Base-by-base conservation (phyloP, 2,797 vertebrate genomes). In the Gobionotothen gibberifrons region DNA sequence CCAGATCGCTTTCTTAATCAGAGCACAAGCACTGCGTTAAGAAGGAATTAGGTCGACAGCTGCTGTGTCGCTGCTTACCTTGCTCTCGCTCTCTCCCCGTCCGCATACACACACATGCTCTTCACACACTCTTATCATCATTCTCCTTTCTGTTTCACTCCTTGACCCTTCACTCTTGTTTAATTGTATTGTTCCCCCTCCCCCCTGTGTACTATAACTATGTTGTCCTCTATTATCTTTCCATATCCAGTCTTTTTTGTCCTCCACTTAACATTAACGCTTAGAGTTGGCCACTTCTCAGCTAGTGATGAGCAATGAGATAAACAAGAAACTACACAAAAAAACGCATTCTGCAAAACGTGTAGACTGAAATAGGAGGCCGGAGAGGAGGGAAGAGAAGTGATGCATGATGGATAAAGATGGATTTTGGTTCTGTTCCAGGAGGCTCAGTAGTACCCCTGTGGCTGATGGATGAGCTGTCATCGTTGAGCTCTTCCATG, bases 1-100 rank as follows among this genome's bases (percentile, higher is more conserved):
- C 96, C 96, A 96, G 96, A 97, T 96, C 96, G 95, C 96, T 96
- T 96, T 96, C 96, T 97, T 98, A 98, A 98, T 97, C 96, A 97
- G 96, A 97, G 96, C 97, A 97, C 96, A 97, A 98, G 96, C 96
- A 93, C 95, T 94, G 95, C 94, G 96, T 96, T 97, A 95, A 94
- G 95, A 89, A 92, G 96, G 96, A 98, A 97, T 97, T 97, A 98
- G 95, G 96, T 95, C 95, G 95, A 97, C 97, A 98, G 97, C 96
- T 98, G 97, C 96, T 96, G 92, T 92, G 94, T 92, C 85, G 90
- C 87, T 79, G 80, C 87, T 85, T 92, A 89, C 90, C 86, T 91
- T 87, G 81, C 84, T 74, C 81, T 61, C 39, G 32, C 85, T 80
- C 79, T 69, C 82, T 72, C 81, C 26, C 60, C 69, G 69, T 72